A percentile compares a stretch with the other conserved stretches of the same genome.
phyloP scores from a whole-genome alignment of 2,797 vertebrate genomes.

The Mus spretus region DNA sequence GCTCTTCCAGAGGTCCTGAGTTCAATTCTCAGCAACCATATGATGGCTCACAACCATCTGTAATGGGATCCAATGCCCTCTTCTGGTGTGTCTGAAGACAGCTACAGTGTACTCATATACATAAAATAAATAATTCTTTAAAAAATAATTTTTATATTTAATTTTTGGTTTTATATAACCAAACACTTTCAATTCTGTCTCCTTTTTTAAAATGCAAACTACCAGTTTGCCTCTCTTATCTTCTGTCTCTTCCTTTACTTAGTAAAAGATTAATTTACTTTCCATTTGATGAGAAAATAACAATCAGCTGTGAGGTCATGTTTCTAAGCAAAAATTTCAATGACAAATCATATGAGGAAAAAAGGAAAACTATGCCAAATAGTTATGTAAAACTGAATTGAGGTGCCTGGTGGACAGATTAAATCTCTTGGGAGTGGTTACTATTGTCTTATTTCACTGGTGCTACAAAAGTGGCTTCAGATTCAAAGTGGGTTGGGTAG shows the following conservation, averaged over 20 bases:
- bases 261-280: conserved; percentile 32
- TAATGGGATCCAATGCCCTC: neutral
- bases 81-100: neutral
- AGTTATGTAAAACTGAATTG: conserved; percentile 22
- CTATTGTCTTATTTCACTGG: neutral
- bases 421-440: neutral
- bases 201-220: neutral
- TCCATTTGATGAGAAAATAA: neutral
- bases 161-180: conserved; percentile 28
- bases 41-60: neutral
- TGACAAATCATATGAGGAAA: neutral
- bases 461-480: conserved; percentile 24
- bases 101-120: neutral
- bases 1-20: neutral
- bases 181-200: conserved; percentile 39
- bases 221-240: neutral
- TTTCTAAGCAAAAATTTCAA: conserved; percentile 23
- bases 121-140: neutral
- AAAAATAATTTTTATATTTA: conserved; percentile 38
- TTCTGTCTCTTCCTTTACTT: neutral
- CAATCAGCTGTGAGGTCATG: neutral
- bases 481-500: neutral
- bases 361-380: conserved; percentile 5
- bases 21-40: neutral
- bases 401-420: neutral